Base-by-base conservation (phyloP, 2,113 vertebrate genomes). In the Galemys pyrenaicus region DNA sequence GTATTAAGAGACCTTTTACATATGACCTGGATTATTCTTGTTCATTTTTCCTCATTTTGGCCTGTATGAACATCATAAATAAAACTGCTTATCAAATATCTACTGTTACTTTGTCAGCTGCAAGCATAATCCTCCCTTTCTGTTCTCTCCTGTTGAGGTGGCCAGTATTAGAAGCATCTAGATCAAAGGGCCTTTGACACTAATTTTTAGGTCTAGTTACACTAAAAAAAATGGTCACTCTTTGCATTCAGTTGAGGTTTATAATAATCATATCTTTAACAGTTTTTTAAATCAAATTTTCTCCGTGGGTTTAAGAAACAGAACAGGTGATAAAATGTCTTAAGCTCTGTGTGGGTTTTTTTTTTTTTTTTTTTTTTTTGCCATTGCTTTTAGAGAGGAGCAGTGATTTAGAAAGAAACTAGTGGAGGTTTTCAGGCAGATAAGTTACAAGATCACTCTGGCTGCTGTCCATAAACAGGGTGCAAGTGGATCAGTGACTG, bases 291-390 rank as follows among this genome's bases (percentile, higher is more conserved):
- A n/a, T 35, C 28, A 17, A 0, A 37, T 68, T 86, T 37, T 65
- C 17, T 80, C 9, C n/a, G 3, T 41, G 35, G 58, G 54, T 22
- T 26, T 75, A 70, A 87, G 77, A 89, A 70, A 62, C 9, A 46
- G 35, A 49, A n/a, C 16, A 35, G 37, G 5, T 62, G 26, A 2
- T 39, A 39, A 46, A 62, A 15, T 35, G 37, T 19, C 39, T 54
- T 56, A 9, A 15, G 13, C 70, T 87, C 41, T 65, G 0, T 74
- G n/a, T n/a, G n/a, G n/a, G n/a, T n/a, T n/a, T n/a, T n/a, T n/a
- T n/a, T n/a, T n/a, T n/a, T n/a, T n/a, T n/a, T n/a, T n/a, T n/a
- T 87, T 90, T 46, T 62, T 82, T 83, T 37, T 64, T 56, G 54
- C 56, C 9, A 2, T 54, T 28, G 4, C 19, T 68, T 41, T 56